Base-by-base conservation (phyloP, 1,140 invertebrate genomes). In the Orchesella cincta region DNA sequence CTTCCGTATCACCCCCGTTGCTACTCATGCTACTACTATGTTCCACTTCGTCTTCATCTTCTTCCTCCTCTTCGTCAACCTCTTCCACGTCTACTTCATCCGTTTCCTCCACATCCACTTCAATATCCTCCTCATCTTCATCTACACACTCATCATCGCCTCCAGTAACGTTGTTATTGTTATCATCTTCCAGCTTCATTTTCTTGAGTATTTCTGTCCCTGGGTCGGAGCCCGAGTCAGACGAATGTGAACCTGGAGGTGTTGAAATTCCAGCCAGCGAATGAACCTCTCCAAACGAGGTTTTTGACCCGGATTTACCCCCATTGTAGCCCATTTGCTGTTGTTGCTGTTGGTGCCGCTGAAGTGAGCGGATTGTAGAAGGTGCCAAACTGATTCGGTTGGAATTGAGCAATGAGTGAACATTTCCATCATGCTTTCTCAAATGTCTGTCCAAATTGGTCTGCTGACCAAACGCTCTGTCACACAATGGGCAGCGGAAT, bases 371-470 rank as follows among this genome's bases (percentile, higher is more conserved):
- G 62, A 88, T 88, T 0, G 87, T 87, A 34, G 75, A 33, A 80
- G 82, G 73, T 83, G 80, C 70, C 62, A 26, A 28, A 57, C 74
- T 78, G 75, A 84, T 34, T 85, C 83, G 84, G 54, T 87, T 81
- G 79, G 92, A 91, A 82, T 91, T 90, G 31, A 92, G 84, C 84
- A 92, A 91, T 78, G 90, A 91, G 0, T 90, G 90, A 0, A 93
- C 93, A 83, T 95, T 93, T n/a, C 92, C 92, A 83, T 99, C 96
- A 86, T 99, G 97, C 83, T 99, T 99, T 89, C 97, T 96, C 83
- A 99, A 86, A 85, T 99, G 98, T 77, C 98, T 89, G 86, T 99
- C 97, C 36, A 99, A 88, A 86, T 99, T 99, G 0, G 97, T 99
- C 86, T 99, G 97, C 86, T 99, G 97, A 0, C 97, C 97, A 85